Conservation (phyloP, 2,797 vertebrate species). For the Tenualosa ilisha region DNA sequence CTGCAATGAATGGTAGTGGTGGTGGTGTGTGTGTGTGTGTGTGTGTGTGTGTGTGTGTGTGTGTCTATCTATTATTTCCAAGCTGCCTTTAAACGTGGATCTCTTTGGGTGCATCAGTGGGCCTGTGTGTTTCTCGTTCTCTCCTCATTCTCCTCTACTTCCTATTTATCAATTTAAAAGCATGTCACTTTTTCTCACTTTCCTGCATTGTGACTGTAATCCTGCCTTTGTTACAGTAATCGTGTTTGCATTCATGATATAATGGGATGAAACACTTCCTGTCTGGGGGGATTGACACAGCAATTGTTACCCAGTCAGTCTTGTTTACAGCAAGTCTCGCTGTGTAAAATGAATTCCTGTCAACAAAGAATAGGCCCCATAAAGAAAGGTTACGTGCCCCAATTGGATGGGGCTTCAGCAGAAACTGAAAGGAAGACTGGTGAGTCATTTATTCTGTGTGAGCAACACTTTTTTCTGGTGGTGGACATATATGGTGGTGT, state of each 20-base stretch:
- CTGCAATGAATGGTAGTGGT: neutral
- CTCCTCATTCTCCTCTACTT: neutral
- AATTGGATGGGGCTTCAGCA: conserved; percentile 32
- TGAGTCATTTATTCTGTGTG: neutral
- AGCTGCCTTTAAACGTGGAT: neutral
- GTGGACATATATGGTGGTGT: neutral
- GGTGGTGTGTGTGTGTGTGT: neutral
- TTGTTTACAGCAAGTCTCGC: conserved; percentile 64
- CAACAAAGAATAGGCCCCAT: conserved; percentile 54
- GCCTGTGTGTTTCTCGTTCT: conserved; percentile 44
- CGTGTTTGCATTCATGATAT: conserved; percentile 78
- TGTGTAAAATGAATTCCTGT: conserved; percentile 61
- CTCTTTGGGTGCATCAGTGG: neutral
- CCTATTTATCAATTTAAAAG: conserved; percentile 38
- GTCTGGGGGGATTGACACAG: conserved; percentile 71
- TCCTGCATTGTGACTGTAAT: conserved; percentile 67
- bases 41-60: neutral
- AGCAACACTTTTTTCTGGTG: neutral
- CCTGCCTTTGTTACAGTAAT: conserved; percentile 75
- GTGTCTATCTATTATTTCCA: neutral
- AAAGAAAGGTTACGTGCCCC: conserved; percentile 53
- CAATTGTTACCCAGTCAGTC: conserved; percentile 70
- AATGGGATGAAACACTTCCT: conserved; percentile 73
- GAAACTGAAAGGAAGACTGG: conserved; percentile 34
- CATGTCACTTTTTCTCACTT: conserved; percentile 60